phyloP scores from a whole-genome alignment of 2,888 invertebrate genomes.

The Mayetiola destructor region DNA sequence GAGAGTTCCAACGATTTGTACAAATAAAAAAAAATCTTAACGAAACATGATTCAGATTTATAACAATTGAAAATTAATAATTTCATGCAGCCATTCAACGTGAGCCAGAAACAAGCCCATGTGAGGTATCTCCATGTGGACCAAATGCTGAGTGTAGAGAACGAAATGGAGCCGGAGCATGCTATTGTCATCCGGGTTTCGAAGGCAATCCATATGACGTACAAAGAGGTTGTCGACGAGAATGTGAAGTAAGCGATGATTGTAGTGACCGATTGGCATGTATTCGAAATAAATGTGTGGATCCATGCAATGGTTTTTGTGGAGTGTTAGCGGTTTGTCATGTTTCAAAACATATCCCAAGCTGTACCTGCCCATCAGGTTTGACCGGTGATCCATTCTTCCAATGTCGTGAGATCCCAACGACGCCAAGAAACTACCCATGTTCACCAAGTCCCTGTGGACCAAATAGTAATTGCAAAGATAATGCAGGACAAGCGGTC shows the following conservation, averaged over 20 bases:
- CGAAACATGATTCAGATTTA: too few relatives aligned
- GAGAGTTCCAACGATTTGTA: too few relatives aligned
- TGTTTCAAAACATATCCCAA: constrained; percentile 64
- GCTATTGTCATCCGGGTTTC: constrained; percentile 61
- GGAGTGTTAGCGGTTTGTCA: constrained; percentile 65
- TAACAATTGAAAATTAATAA: too few relatives aligned
- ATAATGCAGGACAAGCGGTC: constrained; percentile 63
- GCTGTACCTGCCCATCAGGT: constrained; percentile 58
- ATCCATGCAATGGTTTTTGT: constrained; percentile 74
- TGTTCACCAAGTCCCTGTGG: constrained; percentile 78
- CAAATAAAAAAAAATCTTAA: too few relatives aligned
- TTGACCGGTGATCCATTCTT: constrained; percentile 73
- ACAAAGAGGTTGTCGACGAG: constrained; percentile 49
- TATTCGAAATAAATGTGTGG: constrained; percentile 65
- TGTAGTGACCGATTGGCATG: constrained; percentile 61
- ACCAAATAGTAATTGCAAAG: constrained; percentile 71
- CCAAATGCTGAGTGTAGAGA: constrained; percentile 72
- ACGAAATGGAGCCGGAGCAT: constrained; percentile 71
- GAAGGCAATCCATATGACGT: constrained; percentile 69
- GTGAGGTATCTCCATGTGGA: constrained; percentile 72
- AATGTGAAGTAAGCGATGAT: constrained; percentile 66
- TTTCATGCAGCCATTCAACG: constrained; percentile 43
- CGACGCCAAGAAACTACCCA: constrained; percentile 39
- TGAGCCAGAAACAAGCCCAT: constrained; percentile 55
- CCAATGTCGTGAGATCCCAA: constrained; percentile 47